Percentiles rank a stretch among this genome's conserved stretches.
Evolutionary conservation across 1,140 invertebrate species (phyloP).

Genomic region (Pollicipes pollicipes): DNA sequence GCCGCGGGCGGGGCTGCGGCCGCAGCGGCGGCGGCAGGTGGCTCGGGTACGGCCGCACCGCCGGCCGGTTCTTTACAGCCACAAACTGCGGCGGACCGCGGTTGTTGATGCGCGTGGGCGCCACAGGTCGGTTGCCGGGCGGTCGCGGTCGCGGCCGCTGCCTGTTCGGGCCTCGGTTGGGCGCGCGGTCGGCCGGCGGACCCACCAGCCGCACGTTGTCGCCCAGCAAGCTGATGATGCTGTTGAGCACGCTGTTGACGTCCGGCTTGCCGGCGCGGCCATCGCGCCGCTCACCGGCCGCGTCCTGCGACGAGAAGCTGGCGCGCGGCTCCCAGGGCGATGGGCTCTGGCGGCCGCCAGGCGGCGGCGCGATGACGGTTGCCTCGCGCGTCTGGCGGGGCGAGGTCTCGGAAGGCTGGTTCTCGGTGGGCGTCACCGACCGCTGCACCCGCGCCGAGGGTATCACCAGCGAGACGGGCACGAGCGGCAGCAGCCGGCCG

Average conservation of each 20-base stretch:
- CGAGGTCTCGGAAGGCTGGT: not conserved
- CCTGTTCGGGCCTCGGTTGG: not conserved
- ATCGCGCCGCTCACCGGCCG: not conserved
- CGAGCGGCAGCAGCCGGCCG: not conserved
- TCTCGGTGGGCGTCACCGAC: not conserved
- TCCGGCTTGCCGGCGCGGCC: constrained; percentile 37
- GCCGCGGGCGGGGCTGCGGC: constrained; percentile 20
- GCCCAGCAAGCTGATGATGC: constrained; percentile 69
- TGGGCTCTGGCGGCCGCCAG: too few relatives aligned
- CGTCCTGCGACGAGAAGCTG: too few relatives aligned
- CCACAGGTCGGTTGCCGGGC: constrained; percentile 23
- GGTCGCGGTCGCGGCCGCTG: constrained; percentile 31
- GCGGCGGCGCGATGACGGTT: not conserved
- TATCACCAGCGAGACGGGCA: not conserved
- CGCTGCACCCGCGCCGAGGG: not conserved
- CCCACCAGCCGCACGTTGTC: constrained; percentile 51
- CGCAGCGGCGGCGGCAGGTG: constrained; percentile 42
- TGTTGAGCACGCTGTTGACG: constrained; percentile 77
- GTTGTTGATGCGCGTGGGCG: constrained; percentile 56
- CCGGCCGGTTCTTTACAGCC: constrained; percentile 27
- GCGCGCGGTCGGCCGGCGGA: constrained; percentile 14
- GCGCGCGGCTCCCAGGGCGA: constrained; percentile 1
- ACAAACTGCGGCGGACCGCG: constrained; percentile 40
- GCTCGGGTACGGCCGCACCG: constrained; percentile 61
- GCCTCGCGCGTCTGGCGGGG: not conserved